Evolutionary conservation across 2,113 vertebrate species (phyloP).

Genomic region (Oreochromis aureus): DNA sequence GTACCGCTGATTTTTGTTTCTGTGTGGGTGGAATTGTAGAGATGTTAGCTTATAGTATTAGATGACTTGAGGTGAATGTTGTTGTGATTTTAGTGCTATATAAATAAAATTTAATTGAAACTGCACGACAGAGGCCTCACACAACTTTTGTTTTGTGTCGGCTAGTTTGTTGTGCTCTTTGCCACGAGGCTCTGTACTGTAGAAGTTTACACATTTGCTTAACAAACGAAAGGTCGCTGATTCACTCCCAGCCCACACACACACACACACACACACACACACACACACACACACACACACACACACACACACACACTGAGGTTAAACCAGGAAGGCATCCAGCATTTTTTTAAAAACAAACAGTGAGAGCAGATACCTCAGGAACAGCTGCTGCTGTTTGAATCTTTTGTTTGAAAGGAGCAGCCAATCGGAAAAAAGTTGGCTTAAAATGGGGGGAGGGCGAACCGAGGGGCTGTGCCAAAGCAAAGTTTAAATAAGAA

Average conservation of each 20-base stretch:
- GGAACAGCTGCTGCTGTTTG: background rate
- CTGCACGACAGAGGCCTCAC: background rate
- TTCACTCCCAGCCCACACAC: background rate
- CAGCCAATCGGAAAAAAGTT: background rate
- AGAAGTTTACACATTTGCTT: background rate
- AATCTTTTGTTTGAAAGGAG: background rate
- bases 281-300: background rate
- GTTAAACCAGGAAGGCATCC: background rate
- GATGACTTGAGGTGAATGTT: background rate
- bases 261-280: background rate
- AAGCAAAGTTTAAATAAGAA: background rate
- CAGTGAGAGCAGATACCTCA: background rate
- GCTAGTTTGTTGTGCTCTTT: background rate
- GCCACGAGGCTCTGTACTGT: background rate
- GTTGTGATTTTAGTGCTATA: background rate
- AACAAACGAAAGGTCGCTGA: accelerated
- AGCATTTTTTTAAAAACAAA: background rate
- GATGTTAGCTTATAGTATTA: accelerated
- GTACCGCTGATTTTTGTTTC: background rate
- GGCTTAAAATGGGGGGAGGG: accelerated
- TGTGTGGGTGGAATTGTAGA: background rate
- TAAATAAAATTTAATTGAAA: background rate
- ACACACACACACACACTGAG: background rate
- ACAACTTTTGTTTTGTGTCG: background rate
- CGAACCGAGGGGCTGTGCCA: accelerated